Conservation (phyloP, 2,888 invertebrate species). For the Prosapia bicincta region DNA sequence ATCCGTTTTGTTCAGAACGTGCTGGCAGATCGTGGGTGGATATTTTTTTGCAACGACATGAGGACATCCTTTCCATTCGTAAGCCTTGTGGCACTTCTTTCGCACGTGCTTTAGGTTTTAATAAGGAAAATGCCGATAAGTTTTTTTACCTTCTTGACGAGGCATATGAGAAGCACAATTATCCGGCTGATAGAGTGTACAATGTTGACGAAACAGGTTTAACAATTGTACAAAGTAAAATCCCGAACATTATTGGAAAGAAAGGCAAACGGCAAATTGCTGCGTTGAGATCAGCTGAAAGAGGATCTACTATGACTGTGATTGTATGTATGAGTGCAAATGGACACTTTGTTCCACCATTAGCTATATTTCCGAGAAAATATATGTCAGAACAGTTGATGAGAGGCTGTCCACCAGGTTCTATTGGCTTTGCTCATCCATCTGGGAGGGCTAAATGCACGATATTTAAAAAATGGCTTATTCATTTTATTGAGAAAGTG, state of each 20-base stretch:
- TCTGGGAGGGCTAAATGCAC: slow-evolving; percentile 42
- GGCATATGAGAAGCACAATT: slow-evolving; percentile 34
- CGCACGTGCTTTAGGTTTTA: slow-evolving; percentile 28
- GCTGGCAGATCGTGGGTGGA: slow-evolving; percentile 29
- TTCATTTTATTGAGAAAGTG: slow-evolving; percentile 37
- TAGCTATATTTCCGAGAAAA: slow-evolving; percentile 42
- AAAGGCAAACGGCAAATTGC: slow-evolving; percentile 43
- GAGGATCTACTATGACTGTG: slow-evolving; percentile 41
- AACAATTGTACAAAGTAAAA: slow-evolving; percentile 40
- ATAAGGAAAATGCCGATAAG: slow-evolving; percentile 11
- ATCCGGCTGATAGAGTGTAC: slow-evolving; percentile 33
- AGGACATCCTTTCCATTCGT: slow-evolving; percentile 16
- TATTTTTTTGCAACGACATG: slow-evolving; percentile 24
- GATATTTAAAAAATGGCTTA: slow-evolving; percentile 42
- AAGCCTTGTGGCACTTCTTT: slow-evolving; percentile 27
- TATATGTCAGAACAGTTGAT: slow-evolving; percentile 41
- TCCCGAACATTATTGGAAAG: slow-evolving; percentile 39
- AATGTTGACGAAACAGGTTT: slow-evolving; percentile 45
- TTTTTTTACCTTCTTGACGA: slow-evolving; percentile 18
- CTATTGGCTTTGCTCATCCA: slow-evolving; percentile 38
- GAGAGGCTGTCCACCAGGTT: slow-evolving; percentile 40
- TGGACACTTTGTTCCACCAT: slow-evolving; percentile 42
- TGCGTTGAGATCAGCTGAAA: slow-evolving; percentile 42
- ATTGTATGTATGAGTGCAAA: slow-evolving; percentile 41
- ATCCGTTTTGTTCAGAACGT: slow-evolving; percentile 21